phyloP scores from a whole-genome alignment of 2,888 invertebrate species.

The Polia nebulosa region DNA sequence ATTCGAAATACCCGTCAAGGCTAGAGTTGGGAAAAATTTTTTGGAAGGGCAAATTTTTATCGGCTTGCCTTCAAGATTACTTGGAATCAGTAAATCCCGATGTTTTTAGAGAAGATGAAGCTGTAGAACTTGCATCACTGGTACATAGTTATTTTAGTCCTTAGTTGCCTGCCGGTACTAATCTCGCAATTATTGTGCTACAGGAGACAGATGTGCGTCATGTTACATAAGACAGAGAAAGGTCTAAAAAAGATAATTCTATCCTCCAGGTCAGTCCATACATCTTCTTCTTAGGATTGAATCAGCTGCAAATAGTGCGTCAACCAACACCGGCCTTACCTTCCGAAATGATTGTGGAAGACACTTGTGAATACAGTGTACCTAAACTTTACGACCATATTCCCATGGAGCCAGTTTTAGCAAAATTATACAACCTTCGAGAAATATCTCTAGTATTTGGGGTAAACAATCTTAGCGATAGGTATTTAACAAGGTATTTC shows the following conservation, averaged over 20 bases:
- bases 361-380: conserved; percentile 83
- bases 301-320: conserved; percentile 89
- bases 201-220: not conserved
- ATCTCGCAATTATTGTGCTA: not conserved
- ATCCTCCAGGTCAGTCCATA: conserved; percentile 85
- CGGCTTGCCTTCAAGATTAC: conserved; percentile 85
- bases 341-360: conserved; percentile 78
- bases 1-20: conserved; percentile 80
- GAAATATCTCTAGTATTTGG: conserved; percentile 87
- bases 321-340: conserved; percentile 85
- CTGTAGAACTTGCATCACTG: conserved; percentile 81
- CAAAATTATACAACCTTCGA: conserved; percentile 87
- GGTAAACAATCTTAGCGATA: conserved; percentile 87
- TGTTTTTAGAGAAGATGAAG: conserved; percentile 84
- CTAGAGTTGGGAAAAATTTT: conserved; percentile 85
- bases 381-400: conserved; percentile 90
- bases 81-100: conserved; percentile 85
- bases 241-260: not conserved
- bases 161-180: not conserved
- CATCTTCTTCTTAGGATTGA: conserved; percentile 87
- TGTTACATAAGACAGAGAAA: too few relatives aligned
- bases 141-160: conserved; percentile 66
- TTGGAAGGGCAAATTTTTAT: conserved; percentile 92
- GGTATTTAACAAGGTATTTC: conserved; percentile 91
- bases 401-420: conserved; percentile 90